Percentiles rank a stretch among this genome's conserved stretches.
These are phyloP conservation scores for Hiodon alosoides DNA, from an alignment of 2,113 vertebrate species.

Conservation along the genomic window DNA sequence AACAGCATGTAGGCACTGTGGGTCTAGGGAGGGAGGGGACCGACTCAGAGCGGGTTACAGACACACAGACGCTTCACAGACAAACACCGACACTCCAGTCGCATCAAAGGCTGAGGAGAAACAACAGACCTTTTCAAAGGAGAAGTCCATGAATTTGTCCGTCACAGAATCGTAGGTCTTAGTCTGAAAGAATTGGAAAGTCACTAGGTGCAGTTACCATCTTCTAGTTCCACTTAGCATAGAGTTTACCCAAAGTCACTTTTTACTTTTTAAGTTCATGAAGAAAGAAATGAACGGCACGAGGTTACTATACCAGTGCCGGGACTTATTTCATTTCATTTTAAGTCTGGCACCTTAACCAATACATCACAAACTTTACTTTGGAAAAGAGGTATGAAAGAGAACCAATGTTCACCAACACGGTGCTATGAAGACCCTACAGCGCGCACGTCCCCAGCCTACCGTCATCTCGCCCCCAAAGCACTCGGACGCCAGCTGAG, in stretches of 20 bases:
- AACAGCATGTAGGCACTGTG: slow-evolving; percentile 99
- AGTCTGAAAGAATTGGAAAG: slow-evolving; percentile 64
- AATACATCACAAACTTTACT: neutral
- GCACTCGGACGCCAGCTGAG: slow-evolving; percentile 93
- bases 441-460: slow-evolving; percentile 31
- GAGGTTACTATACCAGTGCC: neutral
- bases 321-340: neutral
- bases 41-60: slow-evolving; percentile 25
- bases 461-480: slow-evolving; percentile 99
- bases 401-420: neutral
- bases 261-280: too few relatives aligned
- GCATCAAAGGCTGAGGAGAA: neutral
- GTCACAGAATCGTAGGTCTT: slow-evolving; percentile 99
- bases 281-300: too few relatives aligned
- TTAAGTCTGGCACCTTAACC: neutral
- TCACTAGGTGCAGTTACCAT: too few relatives aligned
- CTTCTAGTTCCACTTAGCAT: too few relatives aligned
- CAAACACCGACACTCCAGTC: too few relatives aligned
- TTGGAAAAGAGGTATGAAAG: too few relatives aligned
- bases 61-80: neutral
- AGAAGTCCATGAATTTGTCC: slow-evolving; percentile 99
- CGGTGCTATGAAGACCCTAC: neutral
- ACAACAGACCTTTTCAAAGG: slow-evolving; percentile 90
- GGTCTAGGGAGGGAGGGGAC: slow-evolving; percentile 65
- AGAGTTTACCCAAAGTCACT: too few relatives aligned